Conservation (phyloP, 2,113 vertebrate species). For the Apaloderma vittatum region DNA sequence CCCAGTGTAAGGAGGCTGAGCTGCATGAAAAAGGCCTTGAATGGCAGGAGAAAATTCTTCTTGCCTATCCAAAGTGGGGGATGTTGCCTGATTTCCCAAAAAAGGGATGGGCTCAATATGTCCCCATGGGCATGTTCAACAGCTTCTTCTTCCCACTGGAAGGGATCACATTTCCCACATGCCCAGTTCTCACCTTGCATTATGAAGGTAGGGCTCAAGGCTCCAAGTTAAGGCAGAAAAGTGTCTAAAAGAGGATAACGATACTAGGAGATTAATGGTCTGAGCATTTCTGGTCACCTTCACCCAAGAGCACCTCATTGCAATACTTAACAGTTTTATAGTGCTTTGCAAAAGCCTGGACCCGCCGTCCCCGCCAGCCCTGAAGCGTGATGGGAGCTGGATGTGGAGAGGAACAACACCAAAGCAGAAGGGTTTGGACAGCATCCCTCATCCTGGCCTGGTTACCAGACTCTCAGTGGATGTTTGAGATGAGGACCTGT, state of each 20-base stretch:
- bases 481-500: not conserved
- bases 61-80: not conserved
- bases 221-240: not conserved
- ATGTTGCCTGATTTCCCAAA: not conserved
- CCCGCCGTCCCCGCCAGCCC: not conserved
- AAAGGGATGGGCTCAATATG: not conserved
- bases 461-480: not conserved
- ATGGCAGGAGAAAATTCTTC: not conserved
- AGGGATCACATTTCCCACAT: not conserved
- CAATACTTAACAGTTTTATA: not conserved
- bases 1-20: not conserved
- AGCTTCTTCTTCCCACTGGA: not conserved
- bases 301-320: not conserved
- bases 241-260: not conserved
- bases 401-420: not conserved
- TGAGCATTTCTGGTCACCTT: not conserved
- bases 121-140: accelerated
- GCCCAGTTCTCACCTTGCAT: not conserved
- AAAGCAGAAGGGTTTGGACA: not conserved
- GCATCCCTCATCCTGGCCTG: not conserved
- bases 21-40: not conserved
- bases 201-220: not conserved
- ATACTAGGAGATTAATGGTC: not conserved
- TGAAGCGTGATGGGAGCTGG: not conserved
- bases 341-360: not conserved